Evolutionary conservation across 2,888 invertebrate species (phyloP), one percentile per base, ranked within the genome.

Genomic region (Odontocolon sp.): DNA sequence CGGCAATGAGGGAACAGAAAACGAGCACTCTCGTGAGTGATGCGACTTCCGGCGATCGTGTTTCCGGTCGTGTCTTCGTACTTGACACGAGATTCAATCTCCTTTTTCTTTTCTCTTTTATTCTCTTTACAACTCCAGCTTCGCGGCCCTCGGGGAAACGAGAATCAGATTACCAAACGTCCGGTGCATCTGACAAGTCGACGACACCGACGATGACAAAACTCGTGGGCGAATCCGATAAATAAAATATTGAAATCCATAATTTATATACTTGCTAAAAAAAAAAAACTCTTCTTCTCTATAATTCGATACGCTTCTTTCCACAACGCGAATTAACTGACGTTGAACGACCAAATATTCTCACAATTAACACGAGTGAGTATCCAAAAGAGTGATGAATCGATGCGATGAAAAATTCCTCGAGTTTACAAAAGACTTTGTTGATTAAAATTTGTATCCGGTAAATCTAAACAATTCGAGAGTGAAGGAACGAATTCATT

Each of bases 31-130:
- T 16, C 28, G 47, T 31, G 66, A 21, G 45, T 14, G 38, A 33
- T 8, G 63, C 47, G 31, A 63, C 70, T 70, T 84, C 84, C 83
- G 82, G 79, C 63, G 80, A 79, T 63, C 81, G 77, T 74, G 77
- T 77, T 84, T 84, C 84, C 85, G 83, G 82, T 79, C 31, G 81
- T 78, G 80, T 75, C 75, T 16, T 14, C 18, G 11, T 21, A 18
- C 23, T 57, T 23, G 3, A 4, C 18, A 40, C 5, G 4, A 9
- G 16, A 28, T 59, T 69, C 40, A 16, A 26, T n/a, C 38, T 3
- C 3, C 9, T 38, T 21, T 23, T 21, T 47, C 50, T 38, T 42
- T 66, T 9, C 4, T 26, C 2, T 21, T 31, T 56, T 16, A 8
- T 9, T 38, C 38, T 6, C 28, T 16, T 42, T 16, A 16, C n/a